Base-by-base conservation (phyloP, 2,797 vertebrate species). In the Smutsia temminckii region DNA sequence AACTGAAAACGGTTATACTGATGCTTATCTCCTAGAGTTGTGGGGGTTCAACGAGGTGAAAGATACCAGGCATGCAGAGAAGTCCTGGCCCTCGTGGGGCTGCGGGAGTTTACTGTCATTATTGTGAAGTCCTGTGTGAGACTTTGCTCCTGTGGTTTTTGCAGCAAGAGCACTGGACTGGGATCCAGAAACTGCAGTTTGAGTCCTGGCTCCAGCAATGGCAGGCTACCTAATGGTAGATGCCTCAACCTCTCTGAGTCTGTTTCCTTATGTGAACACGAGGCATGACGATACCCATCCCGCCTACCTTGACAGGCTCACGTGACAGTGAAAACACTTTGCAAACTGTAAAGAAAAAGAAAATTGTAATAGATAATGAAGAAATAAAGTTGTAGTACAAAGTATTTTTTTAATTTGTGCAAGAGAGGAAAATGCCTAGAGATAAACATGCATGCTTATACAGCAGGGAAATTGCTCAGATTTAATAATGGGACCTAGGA, bases 321-420 rank as follows among this genome's bases (percentile, higher is more conserved):
- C 13, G 17, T 61, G 71, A 85, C 75, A 42, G 42, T 46, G 25
- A 80, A 92, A 92, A 68, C 63, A 42, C 55, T 86, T 46, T 53
- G 37, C 27, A 57, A 89, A 85, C 23, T 37, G 13, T 57, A 55
- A 88, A 61, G 13, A 42, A 61, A 66, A 72, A 83, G 34, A 64
- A 46, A 78, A 64, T 25, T 71, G 46, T 64, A 64, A 80, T 10
- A 87, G 74, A 66, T 18, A 42, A 77, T 53, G 68, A 86, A 53
- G 79, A 79, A 81, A 55, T 63, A 25, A 95, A 87, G 42, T 13
- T 25, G 2, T 34, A 80, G 4, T 14, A 40, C 1, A 5, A 69
- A 59, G 11, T 34, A 16, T 51, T 57, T 84, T 74, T 86, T 68
- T 40, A 59, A 77, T 46, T 32, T 91, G 55, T 71, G 74, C n/a